Percentiles rank a stretch among this genome's conserved stretches.
phyloP scores from a whole-genome alignment of 2,797 vertebrate genomes.

The Chaetodon trifasciatus region DNA sequence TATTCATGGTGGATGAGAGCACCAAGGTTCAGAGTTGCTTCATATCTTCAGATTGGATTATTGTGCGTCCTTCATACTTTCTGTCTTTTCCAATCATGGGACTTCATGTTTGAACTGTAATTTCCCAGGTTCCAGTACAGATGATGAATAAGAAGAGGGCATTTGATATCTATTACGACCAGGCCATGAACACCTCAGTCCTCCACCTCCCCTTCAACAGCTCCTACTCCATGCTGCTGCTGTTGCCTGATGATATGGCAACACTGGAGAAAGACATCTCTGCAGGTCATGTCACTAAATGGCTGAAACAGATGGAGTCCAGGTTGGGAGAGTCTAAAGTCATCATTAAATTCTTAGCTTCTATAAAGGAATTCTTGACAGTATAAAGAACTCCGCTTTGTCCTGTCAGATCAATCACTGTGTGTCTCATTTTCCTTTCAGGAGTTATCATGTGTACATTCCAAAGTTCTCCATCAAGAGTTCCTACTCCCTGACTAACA shows the following conservation, averaged over 20 bases:
- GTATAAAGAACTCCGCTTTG: neutral
- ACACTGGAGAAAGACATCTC: slow-evolving; percentile 71
- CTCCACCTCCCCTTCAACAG: slow-evolving; percentile 83
- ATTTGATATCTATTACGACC: slow-evolving; percentile 72
- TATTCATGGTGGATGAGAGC: slow-evolving; percentile 75
- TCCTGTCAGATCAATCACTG: neutral
- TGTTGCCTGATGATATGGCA: slow-evolving; percentile 76
- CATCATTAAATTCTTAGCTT: neutral
- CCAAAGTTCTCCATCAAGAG: slow-evolving; percentile 86
- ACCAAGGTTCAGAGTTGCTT: slow-evolving; percentile 56
- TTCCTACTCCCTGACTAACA: slow-evolving; percentile 69
- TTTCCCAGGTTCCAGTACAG: slow-evolving; percentile 78
- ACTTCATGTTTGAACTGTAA: neutral
- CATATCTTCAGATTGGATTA: neutral
- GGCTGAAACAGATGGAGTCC: slow-evolving; percentile 73
- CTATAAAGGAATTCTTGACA: neutral
- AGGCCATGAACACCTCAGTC: slow-evolving; percentile 67
- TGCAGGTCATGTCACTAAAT: slow-evolving; percentile 76
- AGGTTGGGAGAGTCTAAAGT: slow-evolving; percentile 58
- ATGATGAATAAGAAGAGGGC: slow-evolving; percentile 76
- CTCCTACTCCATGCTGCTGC: slow-evolving; percentile 83
- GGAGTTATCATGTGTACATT: slow-evolving; percentile 61
- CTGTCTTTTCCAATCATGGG: neutral
- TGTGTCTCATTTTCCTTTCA: slow-evolving; percentile 49
- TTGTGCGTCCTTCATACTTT: accelerated